Evolutionary conservation across 53 echinoderm and acorn worm species (phyloP), one percentile per base, ranked within the genome.

Genomic region (Pentamera pediparva): DNA sequence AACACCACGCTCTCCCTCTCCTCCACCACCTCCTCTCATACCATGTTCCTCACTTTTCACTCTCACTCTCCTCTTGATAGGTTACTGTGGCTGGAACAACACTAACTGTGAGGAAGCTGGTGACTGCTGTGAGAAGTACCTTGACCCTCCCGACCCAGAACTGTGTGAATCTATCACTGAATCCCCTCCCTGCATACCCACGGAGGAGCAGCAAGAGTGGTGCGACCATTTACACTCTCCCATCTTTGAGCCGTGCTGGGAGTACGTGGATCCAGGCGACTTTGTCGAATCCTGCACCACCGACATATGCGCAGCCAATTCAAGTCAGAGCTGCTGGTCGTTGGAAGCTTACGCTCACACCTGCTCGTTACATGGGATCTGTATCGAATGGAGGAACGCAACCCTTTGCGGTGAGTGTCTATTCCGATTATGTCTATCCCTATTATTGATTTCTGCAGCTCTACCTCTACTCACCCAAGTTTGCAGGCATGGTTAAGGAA

Each of bases 391-490:
- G 89, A 64, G 89, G 45, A 72, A 77, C 13, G 85, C 81, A 28
- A 81, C 81, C 19, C 85, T 89, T 52, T 89, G 89, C 34, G 74
- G 89, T 89, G 74, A 85, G 89, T 85, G n/a, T n/a, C n/a, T n/a
- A n/a, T n/a, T n/a, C n/a, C n/a, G n/a, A n/a, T n/a, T n/a, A n/a
- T n/a, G n/a, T n/a, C n/a, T n/a, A n/a, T n/a, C n/a, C n/a, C n/a
- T n/a, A n/a, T n/a, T n/a, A n/a, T n/a, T n/a, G n/a, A n/a, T n/a
- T n/a, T n/a, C n/a, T n/a, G n/a, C n/a, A n/a, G n/a, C n/a, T n/a
- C n/a, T n/a, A n/a, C n/a, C n/a, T n/a, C n/a, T n/a, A n/a, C n/a
- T n/a, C n/a, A n/a, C n/a, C n/a, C n/a, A n/a, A n/a, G n/a, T n/a
- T n/a, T n/a, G n/a, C n/a, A n/a, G n/a, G n/a, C n/a, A n/a, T n/a